A percentile compares a stretch with the other conserved stretches of the same genome.
Conservation (phyloP, 2,113 vertebrate genomes). For the Calyptomena viridis region DNA sequence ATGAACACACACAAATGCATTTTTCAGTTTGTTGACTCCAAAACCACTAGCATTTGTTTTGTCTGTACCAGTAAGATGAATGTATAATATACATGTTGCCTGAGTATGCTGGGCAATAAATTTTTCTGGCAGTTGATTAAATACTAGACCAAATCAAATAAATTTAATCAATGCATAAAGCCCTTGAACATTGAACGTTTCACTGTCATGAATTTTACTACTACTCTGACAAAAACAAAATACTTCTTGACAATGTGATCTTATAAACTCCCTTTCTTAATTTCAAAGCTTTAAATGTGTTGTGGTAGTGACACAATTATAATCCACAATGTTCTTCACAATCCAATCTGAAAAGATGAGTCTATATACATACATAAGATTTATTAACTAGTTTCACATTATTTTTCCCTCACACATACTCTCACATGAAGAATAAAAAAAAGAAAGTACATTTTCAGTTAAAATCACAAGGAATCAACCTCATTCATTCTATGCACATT, state of each 20-base stretch:
- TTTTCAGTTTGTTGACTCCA: not conserved
- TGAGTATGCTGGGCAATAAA: not conserved
- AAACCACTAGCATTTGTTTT: not conserved
- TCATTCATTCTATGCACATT: not conserved
- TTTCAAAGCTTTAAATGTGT: not conserved
- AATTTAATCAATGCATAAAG: not conserved
- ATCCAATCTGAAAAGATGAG: not conserved
- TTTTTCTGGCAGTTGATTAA: slow-evolving; percentile 4
- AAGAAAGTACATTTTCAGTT: not conserved
- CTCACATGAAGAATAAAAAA: not conserved
- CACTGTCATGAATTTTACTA: not conserved
- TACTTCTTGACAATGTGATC: not conserved
- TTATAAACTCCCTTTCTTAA: not conserved
- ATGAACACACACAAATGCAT: not conserved
- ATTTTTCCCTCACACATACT: not conserved
- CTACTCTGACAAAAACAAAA: not conserved
- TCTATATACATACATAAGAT: not conserved
- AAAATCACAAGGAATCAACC: not conserved
- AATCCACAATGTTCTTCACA: not conserved
- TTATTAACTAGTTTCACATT: not conserved
- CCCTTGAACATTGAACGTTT: not conserved
- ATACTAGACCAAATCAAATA: not conserved
- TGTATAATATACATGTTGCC: not conserved
- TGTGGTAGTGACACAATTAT: not conserved
- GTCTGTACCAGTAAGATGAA: not conserved